Evolutionary conservation across 2,888 invertebrate species (phyloP).

Genomic region (Apamea anceps): DNA sequence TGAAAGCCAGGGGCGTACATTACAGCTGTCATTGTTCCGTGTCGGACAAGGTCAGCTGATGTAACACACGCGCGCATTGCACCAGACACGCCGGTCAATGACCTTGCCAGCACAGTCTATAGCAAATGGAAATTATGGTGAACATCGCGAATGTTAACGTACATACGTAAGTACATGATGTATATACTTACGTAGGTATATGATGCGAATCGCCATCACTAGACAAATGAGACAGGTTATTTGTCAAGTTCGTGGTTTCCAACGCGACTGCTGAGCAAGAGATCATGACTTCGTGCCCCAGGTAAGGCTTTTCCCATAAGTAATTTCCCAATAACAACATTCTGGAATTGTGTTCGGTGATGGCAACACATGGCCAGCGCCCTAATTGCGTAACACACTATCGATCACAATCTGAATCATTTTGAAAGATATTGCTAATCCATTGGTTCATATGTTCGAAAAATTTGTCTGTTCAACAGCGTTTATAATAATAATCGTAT

Average conservation of each 20-base stretch:
- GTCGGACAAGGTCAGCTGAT: slow-evolving; percentile 87
- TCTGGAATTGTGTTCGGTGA: no score
- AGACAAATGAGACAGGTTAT: not conserved
- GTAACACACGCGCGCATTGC: slow-evolving; percentile 82
- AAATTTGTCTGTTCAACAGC: not conserved
- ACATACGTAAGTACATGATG: not conserved
- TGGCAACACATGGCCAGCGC: not conserved
- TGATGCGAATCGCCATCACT: not conserved
- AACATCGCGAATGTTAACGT: slow-evolving; percentile 70
- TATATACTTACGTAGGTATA: not conserved
- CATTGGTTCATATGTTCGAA: not conserved
- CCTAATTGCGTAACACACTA: not conserved
- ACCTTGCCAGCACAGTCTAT: slow-evolving; percentile 82
- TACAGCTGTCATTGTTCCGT: slow-evolving; percentile 83
- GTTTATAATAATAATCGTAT: not conserved
- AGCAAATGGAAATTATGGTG: slow-evolving; percentile 73
- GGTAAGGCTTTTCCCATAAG: not conserved
- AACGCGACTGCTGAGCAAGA: not conserved
- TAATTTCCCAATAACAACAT: not conserved
- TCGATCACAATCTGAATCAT: not conserved
- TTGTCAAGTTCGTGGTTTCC: not conserved
- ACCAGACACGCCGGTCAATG: slow-evolving; percentile 83
- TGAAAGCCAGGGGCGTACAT: slow-evolving; percentile 67
- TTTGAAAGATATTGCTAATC: not conserved
- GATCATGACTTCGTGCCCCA: not conserved